Evolutionary conservation across 2,113 vertebrate species (phyloP).

Genomic region (Pelvicachromis taeniatus): DNA sequence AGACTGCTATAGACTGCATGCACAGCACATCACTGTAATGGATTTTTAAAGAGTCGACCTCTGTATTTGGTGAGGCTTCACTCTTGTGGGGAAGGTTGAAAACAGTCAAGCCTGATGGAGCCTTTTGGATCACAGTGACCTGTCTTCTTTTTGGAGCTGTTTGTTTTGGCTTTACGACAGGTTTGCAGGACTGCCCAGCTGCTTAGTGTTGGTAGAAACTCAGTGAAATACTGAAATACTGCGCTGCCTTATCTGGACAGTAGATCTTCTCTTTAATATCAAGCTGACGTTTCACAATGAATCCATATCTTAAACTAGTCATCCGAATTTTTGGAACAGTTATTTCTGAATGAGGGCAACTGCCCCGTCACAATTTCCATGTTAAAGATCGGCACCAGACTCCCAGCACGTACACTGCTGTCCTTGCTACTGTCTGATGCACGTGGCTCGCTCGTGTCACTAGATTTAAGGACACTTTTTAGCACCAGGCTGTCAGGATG

Average conservation of each 20-base stretch:
- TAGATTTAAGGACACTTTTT: not conserved
- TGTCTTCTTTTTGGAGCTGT: not conserved
- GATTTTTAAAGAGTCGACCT: not conserved
- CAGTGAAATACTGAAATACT: accelerated
- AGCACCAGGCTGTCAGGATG: not conserved
- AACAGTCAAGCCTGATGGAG: not conserved
- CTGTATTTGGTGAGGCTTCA: not conserved
- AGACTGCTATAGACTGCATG: not conserved
- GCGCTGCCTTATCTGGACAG: accelerated
- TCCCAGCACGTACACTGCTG: not conserved
- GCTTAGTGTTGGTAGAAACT: not conserved
- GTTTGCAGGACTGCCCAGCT: not conserved
- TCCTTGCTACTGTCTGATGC: not conserved
- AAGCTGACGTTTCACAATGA: not conserved
- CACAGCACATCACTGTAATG: not conserved
- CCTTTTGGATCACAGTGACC: not conserved
- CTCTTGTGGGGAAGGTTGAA: not conserved
- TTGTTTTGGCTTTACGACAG: not conserved
- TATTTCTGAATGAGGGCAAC: not conserved
- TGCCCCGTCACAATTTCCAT: not conserved
- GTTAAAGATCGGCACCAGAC: not conserved
- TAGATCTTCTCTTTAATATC: not conserved
- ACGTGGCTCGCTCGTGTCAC: accelerated
- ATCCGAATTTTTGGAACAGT: not conserved
- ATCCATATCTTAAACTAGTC: not conserved